Percentiles rank a stretch among this genome's conserved stretches.
phyloP scores from a whole-genome alignment of 2,888 invertebrate species.

The Drosophila lutescens region DNA sequence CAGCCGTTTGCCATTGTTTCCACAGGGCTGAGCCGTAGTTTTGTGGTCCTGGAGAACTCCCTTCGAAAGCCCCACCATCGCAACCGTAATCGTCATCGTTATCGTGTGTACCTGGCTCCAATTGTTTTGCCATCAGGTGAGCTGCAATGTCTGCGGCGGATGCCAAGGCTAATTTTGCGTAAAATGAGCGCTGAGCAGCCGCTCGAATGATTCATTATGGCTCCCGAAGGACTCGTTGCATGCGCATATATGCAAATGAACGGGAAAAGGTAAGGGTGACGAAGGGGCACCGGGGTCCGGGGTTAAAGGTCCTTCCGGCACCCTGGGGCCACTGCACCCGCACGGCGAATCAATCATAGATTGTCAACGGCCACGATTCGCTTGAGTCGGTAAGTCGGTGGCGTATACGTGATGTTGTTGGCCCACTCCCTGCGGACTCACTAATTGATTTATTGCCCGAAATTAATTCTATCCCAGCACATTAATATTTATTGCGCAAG shows the following conservation, averaged over 20 bases:
- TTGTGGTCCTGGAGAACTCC: conserved; percentile 8
- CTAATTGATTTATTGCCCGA: conserved; percentile 64
- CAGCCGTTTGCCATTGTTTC: conserved; percentile 52
- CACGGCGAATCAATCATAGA: conserved; percentile 72
- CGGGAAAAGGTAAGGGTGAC: neutral
- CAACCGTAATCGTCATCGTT: conserved; percentile 42
- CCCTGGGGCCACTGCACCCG: conserved; percentile 32
- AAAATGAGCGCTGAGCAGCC: conserved; percentile 58
- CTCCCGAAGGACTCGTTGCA: conserved; percentile 44
- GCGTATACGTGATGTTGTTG: conserved; percentile 51
- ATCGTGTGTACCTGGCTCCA: conserved; percentile 55
- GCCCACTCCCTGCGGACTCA: conserved; percentile 24
- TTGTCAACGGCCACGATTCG: conserved; percentile 55
- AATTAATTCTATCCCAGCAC: conserved; percentile 52
- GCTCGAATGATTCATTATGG: conserved; percentile 69
- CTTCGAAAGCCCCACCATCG: neutral
- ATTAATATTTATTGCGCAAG: conserved; percentile 40
- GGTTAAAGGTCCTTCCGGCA: conserved; percentile 19
- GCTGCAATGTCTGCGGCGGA: conserved; percentile 65
- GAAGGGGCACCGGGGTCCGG: neutral
- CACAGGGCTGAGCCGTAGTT: conserved; percentile 26
- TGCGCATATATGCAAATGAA: conserved; percentile 69
- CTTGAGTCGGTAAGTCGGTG: conserved; percentile 4
- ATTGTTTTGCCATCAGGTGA: conserved; percentile 63
- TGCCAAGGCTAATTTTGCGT: conserved; percentile 75